Evolutionary conservation across 1,140 invertebrate genomes (phyloP).

Genomic region (Tetragonula clypearis): DNA sequence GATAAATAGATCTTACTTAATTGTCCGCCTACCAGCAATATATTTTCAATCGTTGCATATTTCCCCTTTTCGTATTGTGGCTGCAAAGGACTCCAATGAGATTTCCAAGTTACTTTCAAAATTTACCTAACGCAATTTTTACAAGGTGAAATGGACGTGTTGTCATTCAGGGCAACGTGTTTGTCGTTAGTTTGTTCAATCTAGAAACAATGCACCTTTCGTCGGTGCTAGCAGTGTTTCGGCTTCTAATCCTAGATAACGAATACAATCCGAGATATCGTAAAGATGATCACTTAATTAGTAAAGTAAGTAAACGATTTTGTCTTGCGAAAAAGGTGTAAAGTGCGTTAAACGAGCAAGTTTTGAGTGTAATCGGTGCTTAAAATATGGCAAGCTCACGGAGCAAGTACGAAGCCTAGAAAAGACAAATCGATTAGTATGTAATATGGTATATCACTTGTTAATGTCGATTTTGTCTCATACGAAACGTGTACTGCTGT

Average conservation of each 20-base stretch:
- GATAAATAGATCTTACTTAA: constrained; percentile 50
- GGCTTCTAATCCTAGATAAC: constrained; percentile 58
- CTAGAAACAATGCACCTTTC: constrained; percentile 47
- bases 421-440: constrained; percentile 68
- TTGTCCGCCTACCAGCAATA: constrained; percentile 42
- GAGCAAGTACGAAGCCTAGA: constrained; percentile 59
- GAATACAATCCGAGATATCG: constrained; percentile 47
- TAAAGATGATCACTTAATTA: constrained; percentile 67
- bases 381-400: constrained; percentile 56
- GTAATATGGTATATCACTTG: constrained; percentile 58
- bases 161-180: constrained; percentile 55
- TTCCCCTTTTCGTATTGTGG: constrained; percentile 66
- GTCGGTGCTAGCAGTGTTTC: constrained; percentile 62
- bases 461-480: constrained; percentile 65
- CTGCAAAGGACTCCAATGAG: constrained; percentile 63
- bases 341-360: constrained; percentile 50
- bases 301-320: constrained; percentile 60
- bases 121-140: constrained; percentile 48
- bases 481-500: constrained; percentile 60
- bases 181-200: constrained; percentile 57
- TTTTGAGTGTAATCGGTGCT: constrained; percentile 62
- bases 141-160: constrained; percentile 56
- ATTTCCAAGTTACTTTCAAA: constrained; percentile 52
- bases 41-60: constrained; percentile 50
- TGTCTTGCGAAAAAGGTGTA: constrained; percentile 61